A percentile compares a stretch with the other conserved stretches of the same genome.
phyloP scores from a whole-genome alignment of 2,797 vertebrate species.

The Gymnocypris eckloni region DNA sequence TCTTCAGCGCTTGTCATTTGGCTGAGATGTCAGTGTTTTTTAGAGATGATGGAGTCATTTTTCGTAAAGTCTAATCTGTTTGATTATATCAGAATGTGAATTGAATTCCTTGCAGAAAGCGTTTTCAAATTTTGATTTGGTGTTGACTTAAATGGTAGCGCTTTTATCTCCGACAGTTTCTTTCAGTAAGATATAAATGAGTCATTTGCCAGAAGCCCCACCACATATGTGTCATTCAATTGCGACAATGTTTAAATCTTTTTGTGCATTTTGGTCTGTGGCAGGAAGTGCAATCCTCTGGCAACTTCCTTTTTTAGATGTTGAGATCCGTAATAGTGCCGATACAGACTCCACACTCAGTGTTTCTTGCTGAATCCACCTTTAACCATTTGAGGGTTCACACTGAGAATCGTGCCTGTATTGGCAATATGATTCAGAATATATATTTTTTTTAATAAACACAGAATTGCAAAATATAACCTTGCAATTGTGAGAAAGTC shows the following conservation, averaged over 20 bases:
- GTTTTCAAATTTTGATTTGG: not conserved
- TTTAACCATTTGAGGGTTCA: not conserved
- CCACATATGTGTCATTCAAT: not conserved
- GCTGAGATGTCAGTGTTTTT: constrained; percentile 6
- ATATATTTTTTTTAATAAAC: too few relatives aligned
- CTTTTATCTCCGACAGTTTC: not conserved
- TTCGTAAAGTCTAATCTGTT: not conserved
- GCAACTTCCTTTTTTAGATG: not conserved
- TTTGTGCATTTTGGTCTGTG: not conserved
- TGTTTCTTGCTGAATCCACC: not conserved
- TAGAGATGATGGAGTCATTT: constrained; percentile 21
- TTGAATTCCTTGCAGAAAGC: not conserved
- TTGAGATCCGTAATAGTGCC: not conserved
- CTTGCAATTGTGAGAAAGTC: too few relatives aligned
- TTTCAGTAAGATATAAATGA: not conserved
- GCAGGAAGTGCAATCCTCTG: not conserved
- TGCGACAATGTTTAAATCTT: constrained; percentile 4
- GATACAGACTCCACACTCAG: not conserved
- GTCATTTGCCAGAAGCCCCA: not conserved
- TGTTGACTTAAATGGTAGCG: not conserved
- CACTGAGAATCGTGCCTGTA: not conserved
- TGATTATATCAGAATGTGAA: not conserved
- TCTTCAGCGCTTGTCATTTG: not conserved
- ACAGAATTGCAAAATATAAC: too few relatives aligned
- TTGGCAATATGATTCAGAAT: too few relatives aligned